Evolutionary conservation across 2,888 invertebrate species (phyloP).

Genomic region (Ichneumon xanthorius): DNA sequence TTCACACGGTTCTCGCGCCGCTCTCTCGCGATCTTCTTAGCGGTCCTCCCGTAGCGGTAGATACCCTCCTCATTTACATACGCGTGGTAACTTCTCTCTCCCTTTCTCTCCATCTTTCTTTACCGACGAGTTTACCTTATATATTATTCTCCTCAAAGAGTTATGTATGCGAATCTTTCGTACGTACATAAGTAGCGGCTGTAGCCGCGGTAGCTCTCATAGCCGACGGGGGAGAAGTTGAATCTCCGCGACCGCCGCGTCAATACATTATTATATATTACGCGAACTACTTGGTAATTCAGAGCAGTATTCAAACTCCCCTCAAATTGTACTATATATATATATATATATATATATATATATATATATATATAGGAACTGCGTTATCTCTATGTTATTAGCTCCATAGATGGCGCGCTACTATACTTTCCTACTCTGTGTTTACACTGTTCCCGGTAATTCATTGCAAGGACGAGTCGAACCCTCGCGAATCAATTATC

Average conservation of each 20-base stretch:
- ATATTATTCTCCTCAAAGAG: conserved; percentile 34
- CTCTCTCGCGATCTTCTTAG: conserved; percentile 69
- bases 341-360: not conserved
- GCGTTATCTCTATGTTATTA: not conserved
- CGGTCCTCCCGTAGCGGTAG: conserved; percentile 80
- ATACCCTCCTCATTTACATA: conserved; percentile 80
- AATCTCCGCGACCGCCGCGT: conserved; percentile 17
- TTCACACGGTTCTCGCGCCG: conserved; percentile 78
- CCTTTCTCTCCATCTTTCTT: conserved; percentile 4
- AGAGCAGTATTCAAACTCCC: conserved; percentile 23
- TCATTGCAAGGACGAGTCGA: conserved; percentile 46
- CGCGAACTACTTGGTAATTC: conserved; percentile 28
- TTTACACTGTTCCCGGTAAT: conserved; percentile 52
- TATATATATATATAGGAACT: conserved; percentile 6
- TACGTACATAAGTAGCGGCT: conserved; percentile 33
- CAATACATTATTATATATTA: conserved; percentile 51
- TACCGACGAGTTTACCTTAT: conserved; percentile 48
- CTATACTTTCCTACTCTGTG: conserved; percentile 26
- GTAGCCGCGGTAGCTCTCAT: not conserved
- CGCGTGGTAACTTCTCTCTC: conserved; percentile 69
- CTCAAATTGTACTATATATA: not conserved
- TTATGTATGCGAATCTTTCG: conserved; percentile 38
- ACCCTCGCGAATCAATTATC: conserved; percentile 39
- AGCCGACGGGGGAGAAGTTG: conserved; percentile 15
- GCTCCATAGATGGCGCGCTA: conserved; percentile 6